Evolutionary conservation across 2,113 vertebrate species (phyloP).

Genomic region (Pollimyrus isidori): DNA sequence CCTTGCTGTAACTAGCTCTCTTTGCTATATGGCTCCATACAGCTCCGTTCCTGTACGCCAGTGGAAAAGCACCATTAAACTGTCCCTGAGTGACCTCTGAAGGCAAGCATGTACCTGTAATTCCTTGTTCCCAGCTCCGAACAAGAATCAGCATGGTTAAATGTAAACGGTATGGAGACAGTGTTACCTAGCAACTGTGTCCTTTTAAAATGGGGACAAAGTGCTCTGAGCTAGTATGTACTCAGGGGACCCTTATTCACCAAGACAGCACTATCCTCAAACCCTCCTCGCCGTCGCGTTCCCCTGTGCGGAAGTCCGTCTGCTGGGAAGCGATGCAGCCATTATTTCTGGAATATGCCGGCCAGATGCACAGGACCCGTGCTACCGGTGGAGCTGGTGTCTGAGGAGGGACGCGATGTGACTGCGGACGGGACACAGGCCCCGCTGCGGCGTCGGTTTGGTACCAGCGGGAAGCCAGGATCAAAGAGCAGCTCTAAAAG

Average conservation of each 20-base stretch:
- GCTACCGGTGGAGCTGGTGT: not conserved
- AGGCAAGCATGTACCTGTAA: not conserved
- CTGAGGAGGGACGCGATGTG: not conserved
- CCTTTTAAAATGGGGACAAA: conserved; percentile 13
- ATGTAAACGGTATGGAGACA: not conserved
- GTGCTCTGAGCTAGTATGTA: not conserved
- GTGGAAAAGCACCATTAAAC: not conserved
- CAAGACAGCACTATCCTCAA: not conserved
- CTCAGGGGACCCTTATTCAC: not conserved
- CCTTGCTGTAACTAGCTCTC: not conserved
- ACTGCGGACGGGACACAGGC: not conserved
- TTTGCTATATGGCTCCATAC: not conserved
- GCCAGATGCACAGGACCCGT: not conserved
- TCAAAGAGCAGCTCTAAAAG: not conserved
- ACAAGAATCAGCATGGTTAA: not conserved
- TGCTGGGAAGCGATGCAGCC: not conserved
- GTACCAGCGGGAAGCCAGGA: not conserved
- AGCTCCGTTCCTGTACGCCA: not conserved
- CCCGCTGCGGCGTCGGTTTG: not conserved
- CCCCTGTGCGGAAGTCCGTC: not conserved
- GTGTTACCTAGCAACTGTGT: not conserved
- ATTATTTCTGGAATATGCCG: not conserved
- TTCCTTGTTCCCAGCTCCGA: not conserved
- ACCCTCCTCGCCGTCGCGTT: not conserved
- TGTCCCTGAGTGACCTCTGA: not conserved